Evolutionary conservation across 2,797 vertebrate species (phyloP), one percentile per base, ranked within the genome.

Genomic region (Channa striata): DNA sequence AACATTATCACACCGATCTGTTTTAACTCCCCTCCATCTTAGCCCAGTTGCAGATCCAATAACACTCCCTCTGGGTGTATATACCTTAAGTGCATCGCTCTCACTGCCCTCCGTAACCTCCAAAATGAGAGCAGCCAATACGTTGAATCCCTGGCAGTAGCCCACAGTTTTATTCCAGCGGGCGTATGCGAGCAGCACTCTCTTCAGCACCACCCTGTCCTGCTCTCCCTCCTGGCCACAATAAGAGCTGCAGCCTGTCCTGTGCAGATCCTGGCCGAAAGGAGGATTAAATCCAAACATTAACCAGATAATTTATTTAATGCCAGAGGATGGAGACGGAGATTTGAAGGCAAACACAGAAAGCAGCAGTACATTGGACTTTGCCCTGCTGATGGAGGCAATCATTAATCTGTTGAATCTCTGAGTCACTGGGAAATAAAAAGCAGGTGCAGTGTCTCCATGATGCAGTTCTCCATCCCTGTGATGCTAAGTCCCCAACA

Each of bases 111-210:
- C 97, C 34, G 97, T 97, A n/a, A 99, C 98, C 82, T 99, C 96
- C 82, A 99, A 91, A 40, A 99, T 99, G 13, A 99, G 96, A 0
- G 98, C 98, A 8, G 98, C 97, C 69, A 99, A 89, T 10, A 99
- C 98, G 68, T 99, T 99, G 87, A 99, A 99, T 25, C 98, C 98
- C 84, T 99, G 98, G 81, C 98, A 99, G 85, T 99, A 99, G 21
- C 98, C 98, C 16, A 99, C 97, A 6, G 87, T 86, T 85, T 99
- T 99, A 85, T 99, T 99, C 98, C 98, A 99, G 52, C 98, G 96
- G 47, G 98, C 98, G 1, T 98, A 99, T 0, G 98, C 98, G 57
- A 99, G 84, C 67, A 99, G 92, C 52, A 99, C 98, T 6, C 98
- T 89, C 89, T 99, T 99, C 68, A 99, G 72, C 48, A 99, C 96